Evolutionary conservation across 1,140 invertebrate genomes (phyloP).

Genomic region (Neodiprion pinetum): DNA sequence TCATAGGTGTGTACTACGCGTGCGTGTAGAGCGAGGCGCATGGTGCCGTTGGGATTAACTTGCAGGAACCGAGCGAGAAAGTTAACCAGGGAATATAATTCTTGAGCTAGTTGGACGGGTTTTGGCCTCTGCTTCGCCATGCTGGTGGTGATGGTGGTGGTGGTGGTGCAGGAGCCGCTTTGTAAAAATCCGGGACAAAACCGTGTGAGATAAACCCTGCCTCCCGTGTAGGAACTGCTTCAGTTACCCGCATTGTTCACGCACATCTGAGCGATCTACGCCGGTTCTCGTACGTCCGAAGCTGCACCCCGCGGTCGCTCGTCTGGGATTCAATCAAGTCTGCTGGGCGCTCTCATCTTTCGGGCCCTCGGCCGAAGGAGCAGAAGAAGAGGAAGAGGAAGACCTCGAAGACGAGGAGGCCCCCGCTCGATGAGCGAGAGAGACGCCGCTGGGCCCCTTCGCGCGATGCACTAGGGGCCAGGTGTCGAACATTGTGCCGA

Average conservation of each 20-base stretch:
- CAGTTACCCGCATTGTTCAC: conserved; percentile 32
- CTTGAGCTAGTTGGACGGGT: conserved; percentile 1
- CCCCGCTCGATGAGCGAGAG: background rate
- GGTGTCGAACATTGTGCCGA: conserved; percentile 6
- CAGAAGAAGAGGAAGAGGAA: conserved; percentile 19
- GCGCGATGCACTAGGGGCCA: conserved; percentile 2
- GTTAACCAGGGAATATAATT: background rate
- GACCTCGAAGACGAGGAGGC: background rate
- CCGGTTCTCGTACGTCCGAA: too few species aligned
- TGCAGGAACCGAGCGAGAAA: background rate
- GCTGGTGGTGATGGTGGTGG: too few species aligned
- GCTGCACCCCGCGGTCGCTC: conserved; percentile 8
- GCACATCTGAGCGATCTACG: conserved; percentile 11
- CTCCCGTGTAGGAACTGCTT: background rate
- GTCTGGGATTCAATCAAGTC: conserved; percentile 28
- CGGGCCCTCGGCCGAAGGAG: conserved; percentile 13
- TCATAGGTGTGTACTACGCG: too few species aligned
- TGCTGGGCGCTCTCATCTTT: conserved; percentile 15
- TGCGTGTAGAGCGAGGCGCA: too few species aligned
- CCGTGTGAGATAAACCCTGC: background rate
- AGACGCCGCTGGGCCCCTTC: background rate
- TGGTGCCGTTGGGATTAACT: too few species aligned
- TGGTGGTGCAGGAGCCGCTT: too few species aligned
- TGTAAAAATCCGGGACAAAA: background rate
- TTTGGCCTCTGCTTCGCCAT: background rate